Evolutionary conservation across 2,797 vertebrate species (phyloP), one percentile per base, ranked within the genome.

Genomic region (Sylvilagus floridanus): DNA sequence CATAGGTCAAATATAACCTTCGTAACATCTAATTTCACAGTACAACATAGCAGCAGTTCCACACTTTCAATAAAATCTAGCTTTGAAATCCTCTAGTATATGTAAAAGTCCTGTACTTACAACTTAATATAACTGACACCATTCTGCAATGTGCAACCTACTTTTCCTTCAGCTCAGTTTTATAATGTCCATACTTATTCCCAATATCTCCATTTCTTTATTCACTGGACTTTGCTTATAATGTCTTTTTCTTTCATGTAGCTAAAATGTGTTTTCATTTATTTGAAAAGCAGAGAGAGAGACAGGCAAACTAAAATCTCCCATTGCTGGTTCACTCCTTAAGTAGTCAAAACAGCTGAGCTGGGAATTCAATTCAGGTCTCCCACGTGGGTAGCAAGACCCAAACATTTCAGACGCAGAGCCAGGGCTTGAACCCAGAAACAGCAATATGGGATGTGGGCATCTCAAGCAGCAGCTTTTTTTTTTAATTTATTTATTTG

Each of bases 131-230:
- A 88, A 90, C 28, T 26, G 8, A n/a, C 72, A 78, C 37, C 65
- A 60, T 62, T 65, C 12, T 30, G 24, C 30, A 85, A 52, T 11
- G 71, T 69, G 24, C 35, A 87, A 26, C 13, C 12, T 26, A 69
- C 13, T 57, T 85, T 94, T 71, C 50, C 65, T 69, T 83, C 37
- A 85, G 19, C 26, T 94, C n/a, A 35, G n/a, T 90, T 88, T 84
- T 57, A 78, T 84, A 84, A 84, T 81, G 22, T 50, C 26, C 69
- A 72, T 7, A 1, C 77, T 72, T 21, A 94, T 72, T 87, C 32
- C 35, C n/a, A 79, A 13, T 79, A 86, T 65, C 87, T 92, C 84
- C 37, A 84, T 90, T 92, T 94, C 47, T 86, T 78, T 91, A n/a
- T 93, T 77, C 77, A 92, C 19, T 28, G 17, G 30, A 17, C 37